Evolutionary conservation across 2,888 invertebrate species (phyloP), one percentile per base, ranked within the genome.

Genomic region (Beris chalybata): DNA sequence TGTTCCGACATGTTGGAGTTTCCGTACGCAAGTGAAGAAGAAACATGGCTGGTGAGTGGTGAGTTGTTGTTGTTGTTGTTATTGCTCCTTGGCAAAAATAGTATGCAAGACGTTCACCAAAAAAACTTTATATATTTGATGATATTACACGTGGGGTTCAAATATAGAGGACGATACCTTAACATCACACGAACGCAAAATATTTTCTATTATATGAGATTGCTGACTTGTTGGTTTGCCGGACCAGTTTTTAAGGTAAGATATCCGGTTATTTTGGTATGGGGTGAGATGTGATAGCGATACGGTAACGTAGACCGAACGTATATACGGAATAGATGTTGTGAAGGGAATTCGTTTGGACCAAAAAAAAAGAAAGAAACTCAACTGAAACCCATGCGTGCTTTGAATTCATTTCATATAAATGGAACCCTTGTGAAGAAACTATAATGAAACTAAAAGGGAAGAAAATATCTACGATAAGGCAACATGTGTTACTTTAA

Each of bases 341-440:
- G 38, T 38, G 9, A 38, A 38, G 38, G 38, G 38, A 38, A 38
- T 38, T 38, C 38, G 9, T 38, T 38, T 38, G 7, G 61, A 29
- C 48, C 32, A 47, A 59, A 52, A 59, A 59, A 59, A 31, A 48
- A 38, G 50, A 61, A 50, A 38, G 52, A 61, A 50, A 43, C 31
- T 50, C 43, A 38, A 15, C 31, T 50, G 15, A 38, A 15, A 38
- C 55, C 66, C 53, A 66, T 63, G 65, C 68, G 68, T 68, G 68
- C 68, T 63, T 59, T 54, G 68, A 68, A 68, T 68, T 55, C 58
- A 52, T 68, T 68, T 66, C 29, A 9, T 38, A 38, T 5, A 38
- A 38, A 38, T 38, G 38, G 38, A 38, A 38, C 38, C 38, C 38
- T 38, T 38, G 38, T 9, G 38, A 38, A 38, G 38, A 38, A 38